Percentiles rank a stretch among this genome's conserved stretches.
Conservation (phyloP, 2,797 vertebrate species). For the Melanotaenia maccullochi region DNA sequence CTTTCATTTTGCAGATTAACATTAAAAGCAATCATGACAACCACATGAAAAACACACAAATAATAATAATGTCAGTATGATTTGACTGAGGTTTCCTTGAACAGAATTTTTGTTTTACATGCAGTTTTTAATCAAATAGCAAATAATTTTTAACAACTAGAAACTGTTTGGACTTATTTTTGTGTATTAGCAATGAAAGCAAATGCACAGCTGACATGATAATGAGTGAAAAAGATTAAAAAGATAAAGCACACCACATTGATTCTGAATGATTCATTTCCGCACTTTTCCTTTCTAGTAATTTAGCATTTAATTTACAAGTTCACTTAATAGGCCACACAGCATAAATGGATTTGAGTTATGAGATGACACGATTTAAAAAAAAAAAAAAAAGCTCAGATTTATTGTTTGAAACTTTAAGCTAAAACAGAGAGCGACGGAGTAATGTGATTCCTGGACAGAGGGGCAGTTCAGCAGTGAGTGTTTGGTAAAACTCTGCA, state of each 20-base stretch:
- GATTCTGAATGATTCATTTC: constrained; percentile 25
- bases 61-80: too few species aligned
- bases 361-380: constrained; percentile 24
- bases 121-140: too few species aligned
- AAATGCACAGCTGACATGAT: neutral
- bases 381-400: constrained; percentile 40
- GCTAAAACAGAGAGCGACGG: constrained; percentile 8
- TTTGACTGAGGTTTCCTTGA: too few species aligned
- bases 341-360: constrained; percentile 21
- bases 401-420: constrained; percentile 23
- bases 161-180: neutral
- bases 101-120: too few species aligned
- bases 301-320: constrained; percentile 17
- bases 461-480: constrained; percentile 1
- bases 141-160: neutral
- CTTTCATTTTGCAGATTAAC: too few species aligned
- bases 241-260: neutral
- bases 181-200: neutral
- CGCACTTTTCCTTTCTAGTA: constrained; percentile 3
- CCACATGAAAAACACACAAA: too few species aligned
- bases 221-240: neutral
- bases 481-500: constrained; percentile 31
- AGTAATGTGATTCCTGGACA: constrained; percentile 26
- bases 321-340: neutral
- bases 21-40: too few species aligned